Evolutionary conservation across 1,140 invertebrate species (phyloP), one percentile per base, ranked within the genome.

Genomic region (Stenopsyche tienmushanensis): DNA sequence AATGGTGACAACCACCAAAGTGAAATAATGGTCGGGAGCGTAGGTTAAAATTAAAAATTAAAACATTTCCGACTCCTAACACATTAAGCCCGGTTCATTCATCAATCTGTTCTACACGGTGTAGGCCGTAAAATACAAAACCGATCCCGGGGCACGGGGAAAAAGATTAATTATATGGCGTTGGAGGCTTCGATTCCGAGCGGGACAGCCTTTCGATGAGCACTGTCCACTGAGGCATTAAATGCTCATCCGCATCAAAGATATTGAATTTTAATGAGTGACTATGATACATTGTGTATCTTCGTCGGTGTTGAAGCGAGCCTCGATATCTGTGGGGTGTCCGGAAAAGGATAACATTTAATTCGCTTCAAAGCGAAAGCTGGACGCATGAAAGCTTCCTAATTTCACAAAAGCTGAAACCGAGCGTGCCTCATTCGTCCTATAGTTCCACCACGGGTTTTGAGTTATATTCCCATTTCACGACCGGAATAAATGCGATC

Each of bases 1-100:
- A 42, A 10, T 24, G 54, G 34, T 24, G 34, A 57, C 54, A 29
- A 57, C 54, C 34, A 29, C 54, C 23, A 18, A 13, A 42, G 18
- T 39, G 54, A 34, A 34, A 34, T 34, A 34, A 34, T 34, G 29
- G 5, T 34, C 29, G 29, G 29, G 13, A 7, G 13, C 29, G 13
- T 7, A 34, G 29, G 29, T 34, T 34, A 5, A 34, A 34, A 34
- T 34, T 34, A 34, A 34, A 34, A 34, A 34, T 34, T 34, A 34
- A 34, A 34, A 13, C 29, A 34, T 13, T 13, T 5, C 29, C 29
- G 29, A 34, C 29, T 34, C 29, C 5, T 13, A 34, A 34, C 29
- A n/a, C n/a, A n/a, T n/a, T n/a, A n/a, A n/a, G n/a, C n/a, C n/a
- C n/a, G n/a, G n/a, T n/a, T n/a, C 29, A 34, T 34, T 13, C 29